A percentile compares a stretch with the other conserved stretches of the same genome.
phyloP scores from a whole-genome alignment of 2,113 vertebrate species.

The Cricetomys ansorgei region DNA sequence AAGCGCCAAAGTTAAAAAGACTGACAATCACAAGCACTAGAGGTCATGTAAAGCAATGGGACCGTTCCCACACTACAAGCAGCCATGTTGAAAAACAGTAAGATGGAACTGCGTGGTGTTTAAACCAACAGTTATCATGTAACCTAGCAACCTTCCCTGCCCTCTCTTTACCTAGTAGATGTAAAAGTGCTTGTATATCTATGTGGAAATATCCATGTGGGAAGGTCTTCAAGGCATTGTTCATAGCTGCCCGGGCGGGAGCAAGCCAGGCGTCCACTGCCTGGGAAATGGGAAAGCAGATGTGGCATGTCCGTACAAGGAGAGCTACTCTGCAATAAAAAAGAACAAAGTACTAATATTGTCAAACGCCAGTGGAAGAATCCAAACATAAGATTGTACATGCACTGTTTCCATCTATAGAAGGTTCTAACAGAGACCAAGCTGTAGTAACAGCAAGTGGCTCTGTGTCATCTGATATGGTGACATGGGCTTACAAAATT shows the following conservation, averaged over 20 bases:
- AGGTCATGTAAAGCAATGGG: rapidly evolving
- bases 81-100: background rate
- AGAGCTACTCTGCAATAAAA: background rate
- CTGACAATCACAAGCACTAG: background rate
- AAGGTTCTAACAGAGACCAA: background rate
- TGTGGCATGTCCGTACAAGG: rapidly evolving
- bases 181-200: background rate
- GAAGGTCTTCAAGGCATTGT: background rate
- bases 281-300: background rate
- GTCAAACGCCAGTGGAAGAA: rapidly evolving
- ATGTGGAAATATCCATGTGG: background rate
- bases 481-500: rapidly evolving
- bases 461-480: background rate
- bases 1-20: background rate
- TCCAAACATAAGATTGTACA: background rate
- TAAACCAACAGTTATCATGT: rapidly evolving
- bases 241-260: background rate
- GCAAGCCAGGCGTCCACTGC: too few species aligned
- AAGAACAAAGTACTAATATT: rapidly evolving
- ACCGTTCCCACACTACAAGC: rapidly evolving
- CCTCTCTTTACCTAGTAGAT: background rate
- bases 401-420: rapidly evolving
- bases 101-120: background rate
- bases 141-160: background rate
- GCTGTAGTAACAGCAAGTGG: background rate